phyloP scores from a whole-genome alignment of 2,888 invertebrate genomes.

The Lasioglossum morio region DNA sequence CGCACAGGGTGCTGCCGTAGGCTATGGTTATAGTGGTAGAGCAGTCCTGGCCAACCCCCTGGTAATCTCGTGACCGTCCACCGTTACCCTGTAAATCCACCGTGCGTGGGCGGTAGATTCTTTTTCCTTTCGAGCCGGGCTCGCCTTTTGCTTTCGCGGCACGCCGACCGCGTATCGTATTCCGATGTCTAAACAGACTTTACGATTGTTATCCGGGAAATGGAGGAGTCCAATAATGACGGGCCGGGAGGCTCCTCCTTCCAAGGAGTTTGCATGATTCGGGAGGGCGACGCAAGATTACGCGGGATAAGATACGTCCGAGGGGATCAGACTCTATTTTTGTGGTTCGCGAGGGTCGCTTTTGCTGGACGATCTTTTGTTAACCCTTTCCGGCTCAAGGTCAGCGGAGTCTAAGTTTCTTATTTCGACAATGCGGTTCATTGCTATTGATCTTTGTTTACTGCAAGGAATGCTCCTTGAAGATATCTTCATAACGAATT shows the following conservation, averaged over 20 bases:
- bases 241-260: not conserved
- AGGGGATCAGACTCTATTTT: constrained; percentile 7
- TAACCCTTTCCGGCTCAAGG: not conserved
- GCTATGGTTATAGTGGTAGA: not conserved
- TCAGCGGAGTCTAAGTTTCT: not conserved
- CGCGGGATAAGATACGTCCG: not conserved
- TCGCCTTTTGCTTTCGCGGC: not conserved
- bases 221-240: constrained; percentile 44
- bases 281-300: constrained; percentile 13
- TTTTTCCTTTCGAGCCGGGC: constrained; percentile 31
- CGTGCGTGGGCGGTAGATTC: constrained; percentile 22
- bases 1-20: constrained; percentile 22
- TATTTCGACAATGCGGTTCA: not conserved
- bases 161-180: constrained; percentile 7
- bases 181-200: constrained; percentile 34
- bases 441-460: too few species aligned
- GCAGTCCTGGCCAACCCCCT: constrained; percentile 5
- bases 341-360: not conserved
- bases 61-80: constrained; percentile 48
- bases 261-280: constrained; percentile 26
- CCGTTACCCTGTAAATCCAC: constrained; percentile 40
- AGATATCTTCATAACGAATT: too few species aligned
- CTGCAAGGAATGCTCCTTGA: too few species aligned
- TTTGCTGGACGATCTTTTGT: not conserved
- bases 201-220: constrained; percentile 55